Evolutionary conservation across 2,113 vertebrate genomes (phyloP).

Genomic region (Oophaga pumilio): DNA sequence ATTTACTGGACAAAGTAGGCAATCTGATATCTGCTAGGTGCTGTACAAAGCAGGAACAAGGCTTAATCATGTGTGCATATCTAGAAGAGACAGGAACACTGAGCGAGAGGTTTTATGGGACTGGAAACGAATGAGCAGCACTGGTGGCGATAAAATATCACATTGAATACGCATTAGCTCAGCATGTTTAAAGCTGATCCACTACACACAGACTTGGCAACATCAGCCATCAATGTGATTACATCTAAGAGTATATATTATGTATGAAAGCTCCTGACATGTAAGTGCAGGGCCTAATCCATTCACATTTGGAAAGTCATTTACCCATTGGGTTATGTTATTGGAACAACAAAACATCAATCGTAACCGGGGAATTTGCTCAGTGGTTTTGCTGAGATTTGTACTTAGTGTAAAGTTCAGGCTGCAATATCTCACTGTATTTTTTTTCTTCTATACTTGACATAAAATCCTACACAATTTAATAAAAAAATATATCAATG

Average conservation of each 20-base stretch:
- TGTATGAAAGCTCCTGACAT: conserved; percentile 37
- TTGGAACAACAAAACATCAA: conserved; percentile 32
- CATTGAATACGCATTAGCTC: conserved; percentile 23
- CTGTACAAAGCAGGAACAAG: conserved; percentile 6
- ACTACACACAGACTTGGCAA: conserved; percentile 6
- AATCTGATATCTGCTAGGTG: not conserved
- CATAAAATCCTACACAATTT: conserved; percentile 25
- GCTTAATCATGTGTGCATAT: conserved; percentile 31
- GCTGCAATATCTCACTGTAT: not conserved
- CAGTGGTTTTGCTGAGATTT: conserved; percentile 19
- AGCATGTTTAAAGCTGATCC: conserved; percentile 27
- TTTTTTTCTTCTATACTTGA: not conserved
- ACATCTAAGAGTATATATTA: conserved; percentile 37
- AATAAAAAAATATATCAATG: conserved; percentile 32
- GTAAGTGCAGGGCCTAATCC: conserved; percentile 12
- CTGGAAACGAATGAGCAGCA: conserved; percentile 17
- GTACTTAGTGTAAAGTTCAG: not conserved
- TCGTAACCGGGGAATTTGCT: conserved; percentile 7
- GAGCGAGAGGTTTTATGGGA: conserved; percentile 9
- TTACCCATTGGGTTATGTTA: conserved; percentile 27
- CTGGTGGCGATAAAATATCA: conserved; percentile 26
- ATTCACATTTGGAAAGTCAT: conserved; percentile 16
- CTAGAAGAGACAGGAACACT: conserved; percentile 23
- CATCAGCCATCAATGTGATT: conserved; percentile 37
- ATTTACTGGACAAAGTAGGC: conserved; percentile 24